A percentile compares a stretch with the other conserved stretches of the same genome.
Conservation (phyloP, 2,113 vertebrate genomes). For the Macroglossus sobrinus region DNA sequence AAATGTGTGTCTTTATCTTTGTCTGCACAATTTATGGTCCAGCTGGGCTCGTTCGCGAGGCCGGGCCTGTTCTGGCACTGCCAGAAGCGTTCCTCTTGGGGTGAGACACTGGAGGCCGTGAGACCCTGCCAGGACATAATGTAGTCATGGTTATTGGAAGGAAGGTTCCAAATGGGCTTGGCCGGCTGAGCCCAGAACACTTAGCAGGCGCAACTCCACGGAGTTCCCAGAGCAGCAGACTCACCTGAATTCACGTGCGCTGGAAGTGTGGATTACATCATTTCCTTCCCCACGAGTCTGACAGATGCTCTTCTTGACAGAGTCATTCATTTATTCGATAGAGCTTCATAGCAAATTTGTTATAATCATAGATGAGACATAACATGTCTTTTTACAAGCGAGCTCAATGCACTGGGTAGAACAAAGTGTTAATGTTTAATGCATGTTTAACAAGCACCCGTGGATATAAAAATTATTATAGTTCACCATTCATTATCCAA, state of each 20-base stretch:
- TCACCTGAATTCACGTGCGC: background rate
- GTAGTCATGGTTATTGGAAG: constrained; percentile 73
- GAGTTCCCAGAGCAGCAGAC: background rate
- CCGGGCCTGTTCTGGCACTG: constrained; percentile 71
- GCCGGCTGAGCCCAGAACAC: constrained; percentile 1
- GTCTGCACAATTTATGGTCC: constrained; percentile 74
- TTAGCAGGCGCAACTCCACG: background rate
- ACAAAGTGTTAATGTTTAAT: background rate
- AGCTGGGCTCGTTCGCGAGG: constrained; percentile 55
- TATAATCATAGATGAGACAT: background rate
- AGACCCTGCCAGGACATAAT: constrained; percentile 67
- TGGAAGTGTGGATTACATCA: background rate
- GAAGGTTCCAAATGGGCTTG: constrained; percentile 22
- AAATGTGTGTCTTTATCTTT: constrained; percentile 79
- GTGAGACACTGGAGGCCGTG: constrained; percentile 49
- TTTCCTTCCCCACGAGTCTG: background rate
- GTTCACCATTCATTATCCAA: background rate
- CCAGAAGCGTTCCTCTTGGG: constrained; percentile 76
- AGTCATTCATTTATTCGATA: background rate
- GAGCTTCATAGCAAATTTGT: background rate
- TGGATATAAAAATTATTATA: background rate
- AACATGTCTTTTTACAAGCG: background rate
- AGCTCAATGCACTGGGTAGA: background rate
- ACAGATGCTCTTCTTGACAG: background rate
- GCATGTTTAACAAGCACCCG: background rate